These are phyloP conservation scores for Semnopithecus entellus DNA, from an alignment of 2,113 vertebrate species.

Conservation along the genomic window DNA sequence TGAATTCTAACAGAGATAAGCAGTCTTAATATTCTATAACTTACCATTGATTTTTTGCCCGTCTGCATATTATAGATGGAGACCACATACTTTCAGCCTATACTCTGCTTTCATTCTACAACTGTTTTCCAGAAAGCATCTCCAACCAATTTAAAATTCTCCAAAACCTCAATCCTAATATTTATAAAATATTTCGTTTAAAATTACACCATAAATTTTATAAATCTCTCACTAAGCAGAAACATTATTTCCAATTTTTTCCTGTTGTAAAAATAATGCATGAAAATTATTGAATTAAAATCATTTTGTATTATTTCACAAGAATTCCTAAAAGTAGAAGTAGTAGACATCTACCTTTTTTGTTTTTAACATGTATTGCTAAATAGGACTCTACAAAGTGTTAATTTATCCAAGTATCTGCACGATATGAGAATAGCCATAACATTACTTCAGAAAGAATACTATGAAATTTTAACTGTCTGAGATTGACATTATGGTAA, in stretches of 20 bases:
- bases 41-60: background rate
- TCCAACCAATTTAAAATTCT: background rate
- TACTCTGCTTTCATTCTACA: background rate
- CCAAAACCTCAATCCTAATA: background rate
- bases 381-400: background rate
- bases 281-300: background rate
- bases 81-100: background rate
- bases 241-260: background rate
- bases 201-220: background rate
- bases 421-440: background rate
- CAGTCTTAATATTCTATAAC: background rate
- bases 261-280: background rate
- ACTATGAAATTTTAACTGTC: background rate
- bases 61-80: background rate
- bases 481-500: background rate
- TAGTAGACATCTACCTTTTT: background rate
- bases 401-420: background rate
- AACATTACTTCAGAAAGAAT: background rate
- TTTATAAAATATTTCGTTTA: background rate
- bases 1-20: background rate
- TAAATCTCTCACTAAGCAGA: background rate
- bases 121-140: background rate
- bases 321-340: background rate
- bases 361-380: background rate
- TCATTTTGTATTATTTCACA: background rate